Evolutionary conservation across 2,797 vertebrate species (phyloP).

Genomic region (Sylvilagus floridanus): DNA sequence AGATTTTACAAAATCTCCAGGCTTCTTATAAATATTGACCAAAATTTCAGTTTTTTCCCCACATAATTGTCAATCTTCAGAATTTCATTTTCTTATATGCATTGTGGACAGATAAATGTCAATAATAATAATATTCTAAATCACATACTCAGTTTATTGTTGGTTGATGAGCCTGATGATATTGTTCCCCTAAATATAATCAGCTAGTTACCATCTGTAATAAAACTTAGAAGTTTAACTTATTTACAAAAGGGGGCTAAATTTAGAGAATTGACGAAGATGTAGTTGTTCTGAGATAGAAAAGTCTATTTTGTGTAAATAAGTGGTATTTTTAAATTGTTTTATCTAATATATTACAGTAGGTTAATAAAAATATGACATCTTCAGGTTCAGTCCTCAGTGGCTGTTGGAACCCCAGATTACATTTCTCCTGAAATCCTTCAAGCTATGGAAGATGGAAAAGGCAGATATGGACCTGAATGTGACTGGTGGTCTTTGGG

Average conservation of each 20-base stretch:
- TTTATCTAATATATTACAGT: conserved; percentile 2
- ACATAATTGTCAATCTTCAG: background rate
- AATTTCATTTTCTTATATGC: background rate
- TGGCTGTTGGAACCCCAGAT: conserved; percentile 98
- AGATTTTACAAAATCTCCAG: conserved; percentile 3
- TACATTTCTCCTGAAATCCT: conserved; percentile 99
- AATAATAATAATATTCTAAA: conserved; percentile 13
- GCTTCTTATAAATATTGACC: background rate
- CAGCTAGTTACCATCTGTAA: background rate
- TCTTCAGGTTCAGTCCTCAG: conserved; percentile 96
- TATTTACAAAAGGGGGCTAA: background rate
- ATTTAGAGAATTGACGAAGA: conserved; percentile 50
- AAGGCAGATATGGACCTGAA: conserved; percentile 98
- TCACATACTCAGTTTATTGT: conserved; percentile 43
- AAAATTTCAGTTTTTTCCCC: background rate
- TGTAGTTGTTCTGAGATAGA: conserved; percentile 50
- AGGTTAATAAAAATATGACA: conserved; percentile 74
- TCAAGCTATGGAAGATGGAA: conserved; percentile 99
- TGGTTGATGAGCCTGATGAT: background rate
- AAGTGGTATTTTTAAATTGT: background rate
- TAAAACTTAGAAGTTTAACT: conserved; percentile 45
- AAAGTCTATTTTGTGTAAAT: background rate
- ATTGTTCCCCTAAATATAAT: conserved; percentile 8
- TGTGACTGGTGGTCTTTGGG: conserved; percentile 99
- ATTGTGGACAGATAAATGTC: background rate